Percentiles rank a stretch among this genome's conserved stretches.
Conservation (phyloP, 2,797 vertebrate genomes). For the Microctenopoma steveboyesi region DNA sequence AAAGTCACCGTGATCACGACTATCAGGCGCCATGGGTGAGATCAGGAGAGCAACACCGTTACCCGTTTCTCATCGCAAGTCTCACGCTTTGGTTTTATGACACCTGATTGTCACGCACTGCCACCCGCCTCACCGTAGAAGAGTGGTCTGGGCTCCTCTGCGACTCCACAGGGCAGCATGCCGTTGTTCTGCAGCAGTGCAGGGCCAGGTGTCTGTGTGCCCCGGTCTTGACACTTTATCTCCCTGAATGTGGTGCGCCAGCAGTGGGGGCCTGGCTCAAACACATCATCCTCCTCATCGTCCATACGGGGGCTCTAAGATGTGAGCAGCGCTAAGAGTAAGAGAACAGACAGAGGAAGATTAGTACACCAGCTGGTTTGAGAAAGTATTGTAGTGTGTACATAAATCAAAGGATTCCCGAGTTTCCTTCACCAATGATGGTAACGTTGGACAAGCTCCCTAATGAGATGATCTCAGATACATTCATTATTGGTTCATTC, state of each 20-base stretch:
- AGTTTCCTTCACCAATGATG: conserved; percentile 26
- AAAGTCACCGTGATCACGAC: conserved; percentile 73
- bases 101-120: conserved; percentile 51
- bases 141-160: conserved; percentile 82
- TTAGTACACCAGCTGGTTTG: conserved; percentile 7
- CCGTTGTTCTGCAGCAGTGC: conserved; percentile 72
- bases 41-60: conserved; percentile 55
- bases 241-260: conserved; percentile 78
- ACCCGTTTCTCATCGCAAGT: conserved; percentile 51
- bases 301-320: conserved; percentile 81
- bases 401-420: conserved; percentile 4
- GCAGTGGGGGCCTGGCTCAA: conserved; percentile 72
- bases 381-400: background rate
- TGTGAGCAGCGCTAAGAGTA: conserved; percentile 62
- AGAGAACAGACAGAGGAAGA: conserved; percentile 10
- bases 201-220: conserved; percentile 81
- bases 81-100: conserved; percentile 63
- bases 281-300: conserved; percentile 87
- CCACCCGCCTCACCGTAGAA: conserved; percentile 81
- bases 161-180: conserved; percentile 84
- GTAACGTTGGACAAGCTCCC: conserved; percentile 37
- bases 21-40: conserved; percentile 75
- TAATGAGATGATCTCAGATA: conserved; percentile 65
- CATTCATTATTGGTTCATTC: conserved; percentile 40
- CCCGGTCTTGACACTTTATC: conserved; percentile 84